Conservation (phyloP, 2,797 vertebrate genomes). For the Ptychobarbus kaznakovi region DNA sequence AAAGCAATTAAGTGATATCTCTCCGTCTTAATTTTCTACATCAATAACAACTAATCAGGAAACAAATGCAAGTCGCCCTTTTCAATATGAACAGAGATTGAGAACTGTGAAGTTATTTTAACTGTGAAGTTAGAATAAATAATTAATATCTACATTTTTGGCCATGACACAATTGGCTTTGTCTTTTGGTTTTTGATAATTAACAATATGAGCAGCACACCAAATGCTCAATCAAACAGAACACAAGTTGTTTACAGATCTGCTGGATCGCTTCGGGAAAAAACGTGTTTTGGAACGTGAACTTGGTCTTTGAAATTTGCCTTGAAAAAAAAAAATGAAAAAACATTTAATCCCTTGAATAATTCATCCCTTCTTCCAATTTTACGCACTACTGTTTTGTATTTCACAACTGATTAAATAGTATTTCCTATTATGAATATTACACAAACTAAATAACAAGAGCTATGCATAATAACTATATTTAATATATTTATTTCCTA, state of each 20-base stretch:
- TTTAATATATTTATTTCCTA: neutral
- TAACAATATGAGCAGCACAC: constrained; percentile 52
- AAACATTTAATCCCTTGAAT: no score
- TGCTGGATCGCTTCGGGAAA: constrained; percentile 31
- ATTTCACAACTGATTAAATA: constrained; percentile 60
- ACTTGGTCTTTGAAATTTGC: constrained; percentile 40
- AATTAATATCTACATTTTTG: constrained; percentile 24
- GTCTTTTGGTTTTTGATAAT: constrained; percentile 51
- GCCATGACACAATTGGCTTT: constrained; percentile 31
- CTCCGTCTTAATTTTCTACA: constrained; percentile 28
- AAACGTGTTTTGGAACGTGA: constrained; percentile 42
- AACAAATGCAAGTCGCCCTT: constrained; percentile 21
- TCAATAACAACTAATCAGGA: constrained; percentile 39
- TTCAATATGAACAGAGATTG: neutral
- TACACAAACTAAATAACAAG: constrained; percentile 12
- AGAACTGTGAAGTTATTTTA: constrained; percentile 4
- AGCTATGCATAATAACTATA: neutral
- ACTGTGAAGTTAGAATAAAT: constrained; percentile 27
- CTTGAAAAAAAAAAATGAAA: neutral
- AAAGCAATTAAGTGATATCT: neutral
- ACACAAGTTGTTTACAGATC: constrained; percentile 53
- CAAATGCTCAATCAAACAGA: constrained; percentile 52
- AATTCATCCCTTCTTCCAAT: constrained; percentile 50
- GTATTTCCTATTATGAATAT: constrained; percentile 39
- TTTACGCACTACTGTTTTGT: constrained; percentile 55